These are phyloP conservation scores for Drosophila mayaguana DNA, from an alignment of 2,888 invertebrate genomes.

Conservation along the genomic window DNA sequence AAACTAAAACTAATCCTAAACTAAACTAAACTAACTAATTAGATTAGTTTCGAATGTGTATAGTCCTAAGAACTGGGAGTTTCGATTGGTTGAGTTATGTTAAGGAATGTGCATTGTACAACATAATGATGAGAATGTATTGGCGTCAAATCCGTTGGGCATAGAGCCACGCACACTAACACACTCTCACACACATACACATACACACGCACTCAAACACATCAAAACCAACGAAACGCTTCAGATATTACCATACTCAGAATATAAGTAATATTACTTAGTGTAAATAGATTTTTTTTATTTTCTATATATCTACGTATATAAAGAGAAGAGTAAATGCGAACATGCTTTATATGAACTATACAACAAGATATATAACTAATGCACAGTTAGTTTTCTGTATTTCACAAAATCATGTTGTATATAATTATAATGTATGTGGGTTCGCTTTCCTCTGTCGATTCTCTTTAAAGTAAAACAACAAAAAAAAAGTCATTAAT, in stretches of 20 bases:
- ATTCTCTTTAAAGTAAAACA: neutral
- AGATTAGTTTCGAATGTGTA: constrained; percentile 26
- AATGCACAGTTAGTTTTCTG: constrained; percentile 1
- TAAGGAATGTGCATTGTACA: constrained; percentile 16
- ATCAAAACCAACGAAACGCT: constrained; percentile 56
- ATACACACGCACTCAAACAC: constrained; percentile 17
- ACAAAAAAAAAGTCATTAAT: constrained; percentile 12
- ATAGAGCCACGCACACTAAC: constrained; percentile 10
- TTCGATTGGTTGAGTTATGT: constrained; percentile 16
- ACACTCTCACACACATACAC: constrained; percentile 12
- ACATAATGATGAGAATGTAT: constrained; percentile 3
- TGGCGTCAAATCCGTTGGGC: constrained; percentile 32
- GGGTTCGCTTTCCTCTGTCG: neutral
- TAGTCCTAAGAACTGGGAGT: constrained; percentile 12
- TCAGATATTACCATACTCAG: constrained; percentile 79
- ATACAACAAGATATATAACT: constrained; percentile 7
- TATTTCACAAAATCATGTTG: constrained; percentile 18
- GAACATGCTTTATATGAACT: constrained; percentile 3
- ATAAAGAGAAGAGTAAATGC: constrained; percentile 7
- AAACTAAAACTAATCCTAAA: neutral
- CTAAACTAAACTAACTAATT: constrained; percentile 27
- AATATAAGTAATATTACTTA: constrained; percentile 68
- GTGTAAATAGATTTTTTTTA: constrained; percentile 60
- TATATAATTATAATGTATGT: constrained; percentile 36
- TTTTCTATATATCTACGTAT: constrained; percentile 8